Evolutionary conservation across 2,797 vertebrate species (phyloP).

Genomic region (Valencia hispanica): DNA sequence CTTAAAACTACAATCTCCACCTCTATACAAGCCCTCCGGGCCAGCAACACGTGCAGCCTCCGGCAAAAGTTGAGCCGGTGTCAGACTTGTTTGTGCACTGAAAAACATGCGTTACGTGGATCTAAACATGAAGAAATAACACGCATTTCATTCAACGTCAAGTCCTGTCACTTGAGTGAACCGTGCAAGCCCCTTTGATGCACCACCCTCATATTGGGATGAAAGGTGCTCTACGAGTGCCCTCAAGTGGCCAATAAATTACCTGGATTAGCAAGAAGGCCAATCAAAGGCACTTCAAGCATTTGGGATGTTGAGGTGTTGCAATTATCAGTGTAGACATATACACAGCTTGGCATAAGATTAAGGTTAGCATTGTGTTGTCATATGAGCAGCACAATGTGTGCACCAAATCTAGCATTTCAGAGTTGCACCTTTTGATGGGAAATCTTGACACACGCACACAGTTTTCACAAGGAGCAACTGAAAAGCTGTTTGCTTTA

Average conservation of each 20-base stretch:
- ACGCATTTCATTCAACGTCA: too few species aligned
- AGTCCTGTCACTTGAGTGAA: too few species aligned
- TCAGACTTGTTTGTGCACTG: neutral
- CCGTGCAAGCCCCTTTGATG: neutral
- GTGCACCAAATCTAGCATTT: neutral
- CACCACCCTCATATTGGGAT: too few species aligned
- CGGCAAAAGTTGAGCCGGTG: neutral
- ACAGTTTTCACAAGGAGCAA: too few species aligned
- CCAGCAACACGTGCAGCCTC: neutral
- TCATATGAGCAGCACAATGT: neutral
- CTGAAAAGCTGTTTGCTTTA: neutral
- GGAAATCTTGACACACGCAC: too few species aligned
- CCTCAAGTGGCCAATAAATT: neutral
- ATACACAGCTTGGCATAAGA: neutral
- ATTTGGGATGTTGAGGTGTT: neutral
- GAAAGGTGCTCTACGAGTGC: neutral
- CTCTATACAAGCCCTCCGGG: neutral
- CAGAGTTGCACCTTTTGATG: neutral
- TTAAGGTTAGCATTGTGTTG: neutral
- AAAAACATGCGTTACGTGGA: neutral
- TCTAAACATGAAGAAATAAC: neutral
- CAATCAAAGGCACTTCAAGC: neutral
- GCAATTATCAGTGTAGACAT: neutral
- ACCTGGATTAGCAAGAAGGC: neutral
- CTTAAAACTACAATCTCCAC: neutral